A percentile compares a stretch with the other conserved stretches of the same genome.
These are phyloP conservation scores for Acleris laterana DNA, from an alignment of 2,888 invertebrate genomes.

Conservation along the genomic window DNA sequence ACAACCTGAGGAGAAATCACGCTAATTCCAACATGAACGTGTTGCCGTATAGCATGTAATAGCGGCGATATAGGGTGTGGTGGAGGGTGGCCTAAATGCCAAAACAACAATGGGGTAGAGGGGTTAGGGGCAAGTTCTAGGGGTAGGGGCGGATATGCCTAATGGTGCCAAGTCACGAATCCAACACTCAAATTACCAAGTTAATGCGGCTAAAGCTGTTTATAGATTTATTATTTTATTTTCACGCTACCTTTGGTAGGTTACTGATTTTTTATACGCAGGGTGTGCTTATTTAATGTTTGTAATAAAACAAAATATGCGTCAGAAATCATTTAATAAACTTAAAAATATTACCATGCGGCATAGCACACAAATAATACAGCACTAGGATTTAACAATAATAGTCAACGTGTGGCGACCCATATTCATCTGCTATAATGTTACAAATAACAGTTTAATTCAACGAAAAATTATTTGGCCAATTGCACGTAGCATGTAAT, in stretches of 20 bases:
- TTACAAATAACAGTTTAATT: too few relatives aligned
- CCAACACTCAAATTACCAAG: slow-evolving; percentile 61
- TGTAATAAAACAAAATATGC: slow-evolving; percentile 15
- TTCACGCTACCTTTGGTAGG: slow-evolving; percentile 22
- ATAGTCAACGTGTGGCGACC: too few relatives aligned
- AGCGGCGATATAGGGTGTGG: slow-evolving; percentile 53
- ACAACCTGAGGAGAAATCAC: slow-evolving; percentile 30
- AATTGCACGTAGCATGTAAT: too few relatives aligned
- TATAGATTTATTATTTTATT: slow-evolving; percentile 39
- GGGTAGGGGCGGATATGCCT: slow-evolving; percentile 63
- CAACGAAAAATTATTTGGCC: too few relatives aligned
- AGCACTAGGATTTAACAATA: too few relatives aligned
- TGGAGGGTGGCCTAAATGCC: slow-evolving; percentile 61
- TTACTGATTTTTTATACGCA: slow-evolving; percentile 23
- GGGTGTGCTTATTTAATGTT: slow-evolving; percentile 19
- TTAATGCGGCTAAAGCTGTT: slow-evolving; percentile 47
- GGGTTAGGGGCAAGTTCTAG: slow-evolving; percentile 41
- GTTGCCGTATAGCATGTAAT: slow-evolving; percentile 43
- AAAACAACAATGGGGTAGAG: slow-evolving; percentile 46
- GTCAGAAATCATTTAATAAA: background rate
- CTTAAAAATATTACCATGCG: too few relatives aligned
- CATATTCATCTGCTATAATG: too few relatives aligned
- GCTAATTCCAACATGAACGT: slow-evolving; percentile 10
- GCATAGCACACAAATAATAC: too few relatives aligned
- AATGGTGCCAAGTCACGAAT: slow-evolving; percentile 78